phyloP scores from a whole-genome alignment of 2,888 invertebrate genomes.

The Melipona beecheii region DNA sequence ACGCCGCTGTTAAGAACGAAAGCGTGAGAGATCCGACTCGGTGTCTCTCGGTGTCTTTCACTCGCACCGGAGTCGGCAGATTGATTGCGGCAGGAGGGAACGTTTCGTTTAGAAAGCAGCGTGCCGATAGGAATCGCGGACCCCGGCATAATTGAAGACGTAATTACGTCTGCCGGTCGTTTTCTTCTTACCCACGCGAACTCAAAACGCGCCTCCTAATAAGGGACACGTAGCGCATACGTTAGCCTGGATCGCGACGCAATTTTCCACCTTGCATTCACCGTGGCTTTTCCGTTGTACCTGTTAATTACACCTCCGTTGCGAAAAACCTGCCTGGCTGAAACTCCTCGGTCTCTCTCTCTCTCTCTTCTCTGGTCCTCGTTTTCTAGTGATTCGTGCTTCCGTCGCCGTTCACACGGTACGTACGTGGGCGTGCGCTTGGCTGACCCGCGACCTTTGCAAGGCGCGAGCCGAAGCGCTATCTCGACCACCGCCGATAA shows the following conservation, averaged over 20 bases:
- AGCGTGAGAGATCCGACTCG: constrained; percentile 66
- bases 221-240: constrained; percentile 41
- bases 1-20: constrained; percentile 53
- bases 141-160: constrained; percentile 62
- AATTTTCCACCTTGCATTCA: constrained; percentile 46
- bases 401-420: constrained; percentile 49
- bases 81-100: constrained; percentile 56
- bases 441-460: constrained; percentile 31
- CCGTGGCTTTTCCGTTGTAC: constrained; percentile 50
- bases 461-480: constrained; percentile 13
- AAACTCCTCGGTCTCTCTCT: constrained; percentile 5
- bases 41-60: constrained; percentile 25
- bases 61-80: constrained; percentile 55
- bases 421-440: constrained; percentile 11
- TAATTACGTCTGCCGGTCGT: constrained; percentile 54
- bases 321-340: constrained; percentile 38
- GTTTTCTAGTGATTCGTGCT: background rate
- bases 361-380: background rate
- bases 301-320: constrained; percentile 49
- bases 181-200: constrained; percentile 61
- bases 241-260: constrained; percentile 39
- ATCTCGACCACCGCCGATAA: constrained; percentile 53
- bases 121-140: constrained; percentile 62
- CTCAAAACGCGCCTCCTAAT: constrained; percentile 59
- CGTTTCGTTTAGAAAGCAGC: constrained; percentile 62